A percentile compares a stretch with the other conserved stretches of the same genome.
Evolutionary conservation across 2,888 invertebrate genomes (phyloP).

Genomic region (Dryococelus australis): DNA sequence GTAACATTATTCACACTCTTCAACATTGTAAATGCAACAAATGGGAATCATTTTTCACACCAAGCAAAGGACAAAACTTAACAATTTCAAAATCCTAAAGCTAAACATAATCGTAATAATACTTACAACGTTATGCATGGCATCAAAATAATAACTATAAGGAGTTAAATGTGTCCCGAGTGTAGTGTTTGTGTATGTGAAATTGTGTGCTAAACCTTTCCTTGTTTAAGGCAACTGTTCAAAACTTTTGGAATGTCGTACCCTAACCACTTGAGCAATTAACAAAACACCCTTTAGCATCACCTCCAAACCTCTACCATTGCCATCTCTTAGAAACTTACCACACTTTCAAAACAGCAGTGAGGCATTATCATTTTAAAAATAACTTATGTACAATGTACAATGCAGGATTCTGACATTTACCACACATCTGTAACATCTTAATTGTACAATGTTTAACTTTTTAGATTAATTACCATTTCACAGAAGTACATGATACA

Average conservation of each 20-base stretch:
- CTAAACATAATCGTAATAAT: conserved; percentile 19
- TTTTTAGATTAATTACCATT: background rate
- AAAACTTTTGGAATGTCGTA: conserved; percentile 46
- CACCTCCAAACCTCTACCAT: background rate
- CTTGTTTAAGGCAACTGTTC: conserved; percentile 47
- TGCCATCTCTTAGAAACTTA: background rate
- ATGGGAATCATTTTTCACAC: conserved; percentile 44
- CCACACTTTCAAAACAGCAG: conserved; percentile 1
- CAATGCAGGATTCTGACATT: conserved; percentile 11
- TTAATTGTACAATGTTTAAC: background rate
- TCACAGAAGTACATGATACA: conserved; percentile 6
- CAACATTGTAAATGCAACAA: conserved; percentile 48
- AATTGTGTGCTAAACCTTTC: conserved; percentile 43
- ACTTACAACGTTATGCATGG: conserved; percentile 17
- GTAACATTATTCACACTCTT: conserved; percentile 30
- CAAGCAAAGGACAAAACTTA: conserved; percentile 45
- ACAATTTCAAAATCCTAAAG: conserved; percentile 11
- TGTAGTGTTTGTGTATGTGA: conserved; percentile 37
- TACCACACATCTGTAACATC: conserved; percentile 9
- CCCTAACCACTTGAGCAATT: conserved; percentile 23
- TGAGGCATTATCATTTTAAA: conserved; percentile 18
- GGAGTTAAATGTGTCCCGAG: background rate
- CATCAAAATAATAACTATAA: background rate
- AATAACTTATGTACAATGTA: conserved; percentile 3
- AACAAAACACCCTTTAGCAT: conserved; percentile 20